Evolutionary conservation across 2,797 vertebrate species (phyloP).

Genomic region (Pipistrellus kuhlii): DNA sequence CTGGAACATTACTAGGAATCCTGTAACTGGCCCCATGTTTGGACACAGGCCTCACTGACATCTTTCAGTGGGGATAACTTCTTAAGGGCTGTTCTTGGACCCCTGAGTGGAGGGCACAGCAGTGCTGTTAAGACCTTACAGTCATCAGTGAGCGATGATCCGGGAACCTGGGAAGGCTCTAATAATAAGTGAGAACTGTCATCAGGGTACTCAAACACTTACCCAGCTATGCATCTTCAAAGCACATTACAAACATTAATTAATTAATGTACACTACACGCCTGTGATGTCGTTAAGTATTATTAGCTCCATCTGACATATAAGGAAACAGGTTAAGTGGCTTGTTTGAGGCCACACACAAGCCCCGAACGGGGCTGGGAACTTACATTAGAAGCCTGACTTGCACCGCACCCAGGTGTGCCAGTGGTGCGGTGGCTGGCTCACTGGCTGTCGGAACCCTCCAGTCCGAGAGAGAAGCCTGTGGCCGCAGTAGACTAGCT

Average conservation of each 20-base stretch:
- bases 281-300: constrained; percentile 78
- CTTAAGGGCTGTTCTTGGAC: constrained; percentile 24
- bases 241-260: constrained; percentile 77
- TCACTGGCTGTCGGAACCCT: not conserved
- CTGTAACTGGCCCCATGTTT: constrained; percentile 37
- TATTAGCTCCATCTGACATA: constrained; percentile 77
- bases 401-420: not conserved
- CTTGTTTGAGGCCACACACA: constrained; percentile 74
- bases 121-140: constrained; percentile 61
- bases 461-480: not conserved
- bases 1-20: constrained; percentile 64
- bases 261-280: constrained; percentile 78
- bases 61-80: constrained; percentile 65
- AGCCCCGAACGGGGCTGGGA: constrained; percentile 54
- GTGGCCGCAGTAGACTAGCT: not conserved
- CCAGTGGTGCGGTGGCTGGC: not conserved
- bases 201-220: constrained; percentile 73
- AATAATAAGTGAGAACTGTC: constrained; percentile 70
- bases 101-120: constrained; percentile 29
- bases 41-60: constrained; percentile 22
- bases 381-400: constrained; percentile 68
- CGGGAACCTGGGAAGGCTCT: constrained; percentile 72
- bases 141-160: constrained; percentile 58
- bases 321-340: constrained; percentile 80
- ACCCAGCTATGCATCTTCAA: constrained; percentile 70